Conservation (phyloP, 2,888 invertebrate species). For the Platycheirus albimanus region DNA sequence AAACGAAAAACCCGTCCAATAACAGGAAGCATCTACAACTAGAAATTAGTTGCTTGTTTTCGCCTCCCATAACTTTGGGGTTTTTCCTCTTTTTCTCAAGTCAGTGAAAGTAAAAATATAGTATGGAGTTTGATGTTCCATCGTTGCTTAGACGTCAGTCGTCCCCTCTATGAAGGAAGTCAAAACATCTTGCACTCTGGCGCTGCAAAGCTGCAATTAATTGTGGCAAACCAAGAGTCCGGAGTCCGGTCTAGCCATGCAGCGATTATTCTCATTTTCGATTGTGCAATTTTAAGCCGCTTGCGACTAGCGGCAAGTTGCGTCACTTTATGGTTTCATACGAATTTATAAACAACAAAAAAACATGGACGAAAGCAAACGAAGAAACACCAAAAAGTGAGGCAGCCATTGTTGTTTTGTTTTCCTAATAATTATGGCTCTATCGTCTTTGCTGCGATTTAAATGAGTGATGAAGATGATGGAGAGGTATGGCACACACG, state of each 20-base stretch:
- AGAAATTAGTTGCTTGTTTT: neutral
- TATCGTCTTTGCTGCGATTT: conserved; percentile 16
- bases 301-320: conserved; percentile 20
- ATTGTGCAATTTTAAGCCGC: conserved; percentile 57
- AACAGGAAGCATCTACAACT: conserved; percentile 41
- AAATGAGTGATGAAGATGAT: conserved; percentile 51
- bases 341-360: conserved; percentile 24
- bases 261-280: conserved; percentile 65
- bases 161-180: conserved; percentile 49
- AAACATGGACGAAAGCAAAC: conserved; percentile 22
- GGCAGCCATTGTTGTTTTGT: neutral
- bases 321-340: conserved; percentile 46
- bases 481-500: conserved; percentile 41
- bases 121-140: conserved; percentile 15
- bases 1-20: conserved; percentile 35
- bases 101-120: conserved; percentile 53
- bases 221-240: too few species aligned
- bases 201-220: conserved; percentile 62
- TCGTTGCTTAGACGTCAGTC: neutral
- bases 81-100: conserved; percentile 23
- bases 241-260: conserved; percentile 46
- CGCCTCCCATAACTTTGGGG: neutral
- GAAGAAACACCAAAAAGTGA: neutral
- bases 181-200: conserved; percentile 15
- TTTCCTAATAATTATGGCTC: conserved; percentile 8